Evolutionary conservation across 2,888 invertebrate genomes (phyloP).

Genomic region (Cecidostiba fungosa): DNA sequence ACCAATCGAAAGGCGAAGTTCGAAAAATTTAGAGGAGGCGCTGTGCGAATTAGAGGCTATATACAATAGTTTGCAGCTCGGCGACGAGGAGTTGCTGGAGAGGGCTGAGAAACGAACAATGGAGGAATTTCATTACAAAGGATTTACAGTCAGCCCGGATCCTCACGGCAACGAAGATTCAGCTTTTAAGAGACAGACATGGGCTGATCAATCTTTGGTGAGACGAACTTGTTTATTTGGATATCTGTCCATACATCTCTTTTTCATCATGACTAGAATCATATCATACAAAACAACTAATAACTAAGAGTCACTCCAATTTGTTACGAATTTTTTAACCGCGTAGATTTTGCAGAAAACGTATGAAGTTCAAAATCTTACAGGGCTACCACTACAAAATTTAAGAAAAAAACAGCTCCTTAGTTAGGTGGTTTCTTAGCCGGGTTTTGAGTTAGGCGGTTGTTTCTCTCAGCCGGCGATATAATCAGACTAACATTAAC

Average conservation of each 20-base stretch:
- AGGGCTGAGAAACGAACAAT: conserved; percentile 88
- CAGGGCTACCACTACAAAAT: no score
- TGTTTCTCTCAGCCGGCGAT: no score
- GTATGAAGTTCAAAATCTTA: no score
- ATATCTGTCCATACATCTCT: background rate
- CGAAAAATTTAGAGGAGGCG: conserved; percentile 92
- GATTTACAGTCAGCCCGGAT: conserved; percentile 58
- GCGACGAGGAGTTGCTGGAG: conserved; percentile 91
- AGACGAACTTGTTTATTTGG: background rate
- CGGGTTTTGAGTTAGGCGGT: no score
- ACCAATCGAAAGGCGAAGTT: conserved; percentile 80
- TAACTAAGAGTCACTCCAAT: no score
- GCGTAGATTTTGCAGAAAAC: no score
- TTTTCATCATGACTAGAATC: no score
- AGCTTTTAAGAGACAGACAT: conserved; percentile 55
- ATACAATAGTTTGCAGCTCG: conserved; percentile 92
- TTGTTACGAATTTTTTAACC: no score
- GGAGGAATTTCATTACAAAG: conserved; percentile 80
- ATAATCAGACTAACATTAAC: background rate
- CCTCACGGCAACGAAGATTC: conserved; percentile 64
- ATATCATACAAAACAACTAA: no score
- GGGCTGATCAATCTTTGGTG: conserved; percentile 53
- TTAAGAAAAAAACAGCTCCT: no score
- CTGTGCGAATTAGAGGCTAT: conserved; percentile 95
- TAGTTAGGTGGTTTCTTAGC: no score